Conservation (phyloP, 2,113 vertebrate species). For the Halichoeres trimaculatus region DNA sequence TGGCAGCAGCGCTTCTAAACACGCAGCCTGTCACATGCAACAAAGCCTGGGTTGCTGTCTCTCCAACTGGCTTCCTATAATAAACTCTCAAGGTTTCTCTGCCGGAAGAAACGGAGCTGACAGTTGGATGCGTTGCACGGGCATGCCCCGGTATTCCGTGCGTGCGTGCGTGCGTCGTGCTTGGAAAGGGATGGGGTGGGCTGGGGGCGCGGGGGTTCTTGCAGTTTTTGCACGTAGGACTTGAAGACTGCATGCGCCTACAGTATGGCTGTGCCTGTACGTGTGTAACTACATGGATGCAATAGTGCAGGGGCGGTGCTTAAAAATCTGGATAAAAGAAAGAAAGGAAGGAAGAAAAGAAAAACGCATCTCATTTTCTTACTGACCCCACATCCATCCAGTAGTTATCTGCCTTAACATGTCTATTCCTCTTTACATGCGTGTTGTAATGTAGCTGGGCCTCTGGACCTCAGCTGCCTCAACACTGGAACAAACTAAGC, state of each 20-base stretch:
- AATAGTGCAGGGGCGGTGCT: conserved; percentile 24
- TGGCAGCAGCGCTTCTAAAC: conserved; percentile 46
- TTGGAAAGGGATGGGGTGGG: conserved; percentile 16
- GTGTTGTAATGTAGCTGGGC: conserved; percentile 51
- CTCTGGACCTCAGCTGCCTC: conserved; percentile 45
- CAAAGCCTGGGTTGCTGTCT: conserved; percentile 29
- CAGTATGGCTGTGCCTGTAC: conserved; percentile 3
- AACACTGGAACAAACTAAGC: conserved; percentile 43
- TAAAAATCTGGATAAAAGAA: conserved; percentile 11
- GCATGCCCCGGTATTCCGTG: conserved; percentile 79
- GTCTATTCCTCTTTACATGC: conserved; percentile 25
- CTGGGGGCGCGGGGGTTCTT: conserved; percentile 23
- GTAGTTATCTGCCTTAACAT: background rate
- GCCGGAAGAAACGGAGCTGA: conserved; percentile 68
- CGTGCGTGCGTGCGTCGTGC: conserved; percentile 48
- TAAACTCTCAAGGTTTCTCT: conserved; percentile 62
- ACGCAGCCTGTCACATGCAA: conserved; percentile 59
- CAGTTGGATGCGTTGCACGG: conserved; percentile 70
- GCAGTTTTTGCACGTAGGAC: conserved; percentile 57
- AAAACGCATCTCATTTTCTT: background rate
- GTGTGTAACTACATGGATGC: conserved; percentile 33
- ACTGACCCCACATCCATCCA: background rate
- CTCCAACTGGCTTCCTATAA: conserved; percentile 52
- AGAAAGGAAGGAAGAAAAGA: too few species aligned
- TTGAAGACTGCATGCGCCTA: conserved; percentile 24